Evolutionary conservation across 2,113 vertebrate genomes (phyloP), one percentile per base, ranked within the genome.

Genomic region (Prolemur simus): DNA sequence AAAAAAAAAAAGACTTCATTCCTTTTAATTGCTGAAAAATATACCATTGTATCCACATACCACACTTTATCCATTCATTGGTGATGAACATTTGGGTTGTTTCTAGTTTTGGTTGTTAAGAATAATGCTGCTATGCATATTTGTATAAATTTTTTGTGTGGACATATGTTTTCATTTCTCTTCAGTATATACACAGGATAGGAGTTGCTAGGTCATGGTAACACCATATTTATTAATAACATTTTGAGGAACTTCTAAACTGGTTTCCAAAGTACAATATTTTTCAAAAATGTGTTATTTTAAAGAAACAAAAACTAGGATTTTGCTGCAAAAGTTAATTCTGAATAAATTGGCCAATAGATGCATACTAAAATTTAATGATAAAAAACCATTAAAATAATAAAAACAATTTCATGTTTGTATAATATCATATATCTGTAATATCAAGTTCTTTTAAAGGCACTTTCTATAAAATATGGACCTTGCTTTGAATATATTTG

Each of bases 401-500:
- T 77, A 13, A 29, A 25, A 89, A 34, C 4, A 8, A 37, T 52
- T n/a, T 78, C 52, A 34, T 37, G 34, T 77, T 89, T 64, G 69
- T 78, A 84, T 82, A 60, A 87, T 94, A 93, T 82, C 39, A 77
- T 81, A 4, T 25, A 73, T 52, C 11, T 52, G 32, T 66, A 83
- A 47, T 21, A 56, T 69, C 34, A 77, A 82, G 37, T 87, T 92
- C 25, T 81, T 87, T 87, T 78, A 90, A 93, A 87, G 47, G 2
- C 14, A 77, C 11, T 49, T 95, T 47, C 85, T 95, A 87, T 78
- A 64, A 95, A 96, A 74, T 17, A 86, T 23, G 58, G 27, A 11
- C 23, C 56, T 86, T 95, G 85, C 29, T 84, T 87, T 95, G 54
- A 95, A 73, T 52, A 66, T 66, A 95, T 84, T 82, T 93, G 92